phyloP scores from a whole-genome alignment of 2,113 vertebrate genomes.

The Danionella cerebrum region DNA sequence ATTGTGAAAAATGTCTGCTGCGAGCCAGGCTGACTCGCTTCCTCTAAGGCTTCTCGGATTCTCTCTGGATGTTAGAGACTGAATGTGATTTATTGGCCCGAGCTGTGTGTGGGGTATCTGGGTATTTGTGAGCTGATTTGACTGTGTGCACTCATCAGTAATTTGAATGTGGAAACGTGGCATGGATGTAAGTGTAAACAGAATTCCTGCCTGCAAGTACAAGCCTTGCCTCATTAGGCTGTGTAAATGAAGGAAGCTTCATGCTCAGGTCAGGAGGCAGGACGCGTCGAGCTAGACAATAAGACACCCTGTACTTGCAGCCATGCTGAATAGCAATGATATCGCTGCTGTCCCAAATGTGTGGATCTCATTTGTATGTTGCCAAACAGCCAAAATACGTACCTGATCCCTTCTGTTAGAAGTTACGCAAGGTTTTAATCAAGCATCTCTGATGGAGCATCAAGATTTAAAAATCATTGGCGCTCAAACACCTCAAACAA shows the following conservation, averaged over 20 bases:
- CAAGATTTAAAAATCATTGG: background rate
- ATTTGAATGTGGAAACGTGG: slow-evolving; percentile 23
- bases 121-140: slow-evolving; percentile 55
- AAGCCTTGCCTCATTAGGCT: slow-evolving; percentile 42
- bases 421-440: slow-evolving; percentile 21
- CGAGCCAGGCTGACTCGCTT: background rate
- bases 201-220: slow-evolving; percentile 38
- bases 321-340: slow-evolving; percentile 28
- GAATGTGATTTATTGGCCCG: slow-evolving; percentile 56
- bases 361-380: slow-evolving; percentile 19
- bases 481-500: slow-evolving; percentile 4
- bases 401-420: slow-evolving; percentile 6
- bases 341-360: slow-evolving; percentile 7
- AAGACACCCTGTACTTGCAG: slow-evolving; percentile 2
- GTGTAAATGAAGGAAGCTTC: slow-evolving; percentile 43
- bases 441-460: slow-evolving; percentile 20
- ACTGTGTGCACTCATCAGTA: slow-evolving; percentile 41
- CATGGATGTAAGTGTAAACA: background rate
- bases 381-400: background rate
- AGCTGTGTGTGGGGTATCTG: slow-evolving; percentile 38
- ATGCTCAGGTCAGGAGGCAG: slow-evolving; percentile 26
- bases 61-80: slow-evolving; percentile 38
- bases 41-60: slow-evolving; percentile 20
- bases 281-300: slow-evolving; percentile 1
- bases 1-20: slow-evolving; percentile 64